A percentile compares a stretch with the other conserved stretches of the same genome.
These are phyloP conservation scores for Campylomormyrus numenius DNA, from an alignment of 2,113 vertebrate species.

Conservation along the genomic window DNA sequence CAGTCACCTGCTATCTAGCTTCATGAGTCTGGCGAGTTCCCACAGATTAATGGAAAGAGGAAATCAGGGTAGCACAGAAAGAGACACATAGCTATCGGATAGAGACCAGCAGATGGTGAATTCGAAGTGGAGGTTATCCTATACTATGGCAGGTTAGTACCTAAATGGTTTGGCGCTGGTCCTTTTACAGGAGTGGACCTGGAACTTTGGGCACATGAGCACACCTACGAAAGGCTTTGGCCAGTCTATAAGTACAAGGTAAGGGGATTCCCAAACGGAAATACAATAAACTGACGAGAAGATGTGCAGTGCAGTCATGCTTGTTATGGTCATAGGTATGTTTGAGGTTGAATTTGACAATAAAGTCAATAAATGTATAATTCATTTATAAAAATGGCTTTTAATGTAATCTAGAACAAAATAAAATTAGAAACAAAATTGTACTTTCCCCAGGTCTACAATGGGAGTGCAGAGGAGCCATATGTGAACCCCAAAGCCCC, in stretches of 20 bases:
- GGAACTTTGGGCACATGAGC: conserved; percentile 80
- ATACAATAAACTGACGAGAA: not conserved
- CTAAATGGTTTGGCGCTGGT: conserved; percentile 9
- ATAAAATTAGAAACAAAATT: not conserved
- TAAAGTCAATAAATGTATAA: not conserved
- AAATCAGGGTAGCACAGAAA: not conserved
- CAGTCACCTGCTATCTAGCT: not conserved
- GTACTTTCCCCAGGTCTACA: conserved; percentile 61
- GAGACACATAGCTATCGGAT: not conserved
- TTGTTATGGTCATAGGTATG: not conserved
- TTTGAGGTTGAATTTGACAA: not conserved
- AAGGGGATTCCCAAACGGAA: conserved; percentile 18
- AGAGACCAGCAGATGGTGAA: not conserved
- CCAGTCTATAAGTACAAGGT: conserved; percentile 76
- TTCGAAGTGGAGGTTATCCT: not conserved
- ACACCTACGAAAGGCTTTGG: conserved; percentile 79
- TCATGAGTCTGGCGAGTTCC: not conserved
- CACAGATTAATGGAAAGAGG: not conserved
- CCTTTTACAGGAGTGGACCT: conserved; percentile 68
- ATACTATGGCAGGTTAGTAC: not conserved
- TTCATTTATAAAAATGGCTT: not conserved
- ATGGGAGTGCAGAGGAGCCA: conserved; percentile 65
- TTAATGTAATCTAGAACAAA: not conserved
- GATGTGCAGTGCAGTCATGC: not conserved
- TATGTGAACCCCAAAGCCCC: conserved; percentile 74